A percentile compares a stretch with the other conserved stretches of the same genome.
These are phyloP conservation scores for Rhagonycha lutea DNA, from an alignment of 2,888 invertebrate genomes.

Conservation along the genomic window DNA sequence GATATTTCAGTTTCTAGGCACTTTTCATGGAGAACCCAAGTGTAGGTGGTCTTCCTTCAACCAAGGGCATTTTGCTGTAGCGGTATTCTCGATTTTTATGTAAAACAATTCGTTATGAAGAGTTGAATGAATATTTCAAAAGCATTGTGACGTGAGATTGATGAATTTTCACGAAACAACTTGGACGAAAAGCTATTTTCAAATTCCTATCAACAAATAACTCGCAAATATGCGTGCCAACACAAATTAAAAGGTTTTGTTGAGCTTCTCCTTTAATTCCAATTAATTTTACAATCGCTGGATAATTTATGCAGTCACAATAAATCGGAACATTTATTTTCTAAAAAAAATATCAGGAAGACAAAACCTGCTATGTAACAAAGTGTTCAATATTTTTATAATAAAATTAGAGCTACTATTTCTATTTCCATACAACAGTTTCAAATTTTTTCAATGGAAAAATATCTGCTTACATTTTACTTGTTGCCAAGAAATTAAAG, in stretches of 20 bases:
- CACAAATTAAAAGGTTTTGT: not conserved
- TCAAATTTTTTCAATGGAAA: not conserved
- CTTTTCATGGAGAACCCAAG: conserved; percentile 30
- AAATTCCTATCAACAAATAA: not conserved
- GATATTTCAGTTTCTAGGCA: conserved; percentile 37
- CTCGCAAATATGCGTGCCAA: not conserved
- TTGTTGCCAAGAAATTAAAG: not conserved
- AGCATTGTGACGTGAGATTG: not conserved
- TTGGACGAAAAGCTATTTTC: not conserved
- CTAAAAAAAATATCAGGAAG: not conserved
- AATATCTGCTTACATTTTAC: not conserved
- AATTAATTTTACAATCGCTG: not conserved
- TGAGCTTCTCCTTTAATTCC: not conserved
- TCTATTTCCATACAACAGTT: not conserved
- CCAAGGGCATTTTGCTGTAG: not conserved
- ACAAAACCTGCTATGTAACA: not conserved
- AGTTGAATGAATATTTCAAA: not conserved
- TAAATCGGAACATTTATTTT: not conserved
- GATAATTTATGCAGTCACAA: not conserved
- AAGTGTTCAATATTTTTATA: not conserved
- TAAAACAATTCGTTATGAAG: not conserved
- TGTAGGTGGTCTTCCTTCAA: conserved; percentile 37
- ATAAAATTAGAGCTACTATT: not conserved
- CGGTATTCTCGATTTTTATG: not conserved
- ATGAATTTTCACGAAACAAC: not conserved